These are phyloP conservation scores for Apis mellifera DNA, from an alignment of 1,140 invertebrate genomes.

Conservation along the genomic window DNA sequence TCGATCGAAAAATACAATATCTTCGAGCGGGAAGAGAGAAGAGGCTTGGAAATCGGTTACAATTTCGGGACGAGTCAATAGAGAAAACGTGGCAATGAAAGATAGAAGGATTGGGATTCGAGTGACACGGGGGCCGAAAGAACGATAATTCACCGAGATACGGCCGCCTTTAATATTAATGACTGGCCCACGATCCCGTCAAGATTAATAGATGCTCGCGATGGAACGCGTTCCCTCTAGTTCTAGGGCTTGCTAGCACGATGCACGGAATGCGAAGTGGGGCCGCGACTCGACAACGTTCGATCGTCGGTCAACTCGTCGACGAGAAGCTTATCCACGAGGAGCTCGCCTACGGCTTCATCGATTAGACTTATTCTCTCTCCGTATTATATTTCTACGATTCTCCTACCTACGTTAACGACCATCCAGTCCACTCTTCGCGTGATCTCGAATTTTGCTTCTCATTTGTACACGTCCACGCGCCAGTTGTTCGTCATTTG, in stretches of 20 bases:
- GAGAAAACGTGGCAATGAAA: slow-evolving; percentile 57
- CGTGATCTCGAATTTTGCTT: slow-evolving; percentile 24
- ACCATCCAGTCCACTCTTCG: background rate
- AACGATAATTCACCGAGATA: slow-evolving; percentile 72
- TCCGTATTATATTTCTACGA: background rate
- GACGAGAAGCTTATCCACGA: too few relatives aligned
- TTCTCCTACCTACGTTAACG: slow-evolving; percentile 17
- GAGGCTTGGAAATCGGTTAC: background rate
- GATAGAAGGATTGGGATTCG: slow-evolving; percentile 43
- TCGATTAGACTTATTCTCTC: slow-evolving; percentile 45
- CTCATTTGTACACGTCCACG: slow-evolving; percentile 41
- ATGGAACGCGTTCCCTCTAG: slow-evolving; percentile 35
- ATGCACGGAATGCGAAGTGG: slow-evolving; percentile 58
- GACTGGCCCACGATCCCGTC: slow-evolving; percentile 59
- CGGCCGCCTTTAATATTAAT: slow-evolving; percentile 71
- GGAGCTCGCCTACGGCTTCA: slow-evolving; percentile 42
- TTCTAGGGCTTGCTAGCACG: slow-evolving; percentile 49
- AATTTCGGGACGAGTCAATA: background rate
- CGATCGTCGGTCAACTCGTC: slow-evolving; percentile 44
- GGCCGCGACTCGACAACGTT: slow-evolving; percentile 38
- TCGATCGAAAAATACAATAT: too few relatives aligned
- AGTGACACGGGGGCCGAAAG: slow-evolving; percentile 56
- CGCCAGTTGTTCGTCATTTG: background rate
- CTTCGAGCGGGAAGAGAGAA: background rate
- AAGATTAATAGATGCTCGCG: slow-evolving; percentile 69